phyloP scores from a whole-genome alignment of 2,888 invertebrate species.

The Nemapogon koenigi region DNA sequence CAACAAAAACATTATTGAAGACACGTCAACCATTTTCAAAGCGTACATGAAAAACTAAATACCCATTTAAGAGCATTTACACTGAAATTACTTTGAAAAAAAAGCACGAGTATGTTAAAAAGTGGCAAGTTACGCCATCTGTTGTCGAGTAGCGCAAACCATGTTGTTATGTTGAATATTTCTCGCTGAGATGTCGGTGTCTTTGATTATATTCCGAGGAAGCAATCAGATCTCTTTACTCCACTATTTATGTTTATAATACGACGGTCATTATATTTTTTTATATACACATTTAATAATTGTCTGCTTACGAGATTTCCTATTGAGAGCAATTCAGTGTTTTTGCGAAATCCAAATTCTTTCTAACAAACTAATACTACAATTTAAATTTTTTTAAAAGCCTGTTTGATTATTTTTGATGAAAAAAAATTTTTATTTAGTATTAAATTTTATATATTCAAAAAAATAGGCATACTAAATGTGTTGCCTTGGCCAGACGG shows the following conservation, averaged over 20 bases:
- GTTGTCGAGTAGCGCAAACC: slow-evolving; percentile 41
- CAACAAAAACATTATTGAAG: too few species aligned
- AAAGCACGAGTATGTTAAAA: slow-evolving; percentile 1
- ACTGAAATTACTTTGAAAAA: slow-evolving; percentile 35
- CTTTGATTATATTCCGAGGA: slow-evolving; percentile 60
- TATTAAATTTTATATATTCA: too few species aligned
- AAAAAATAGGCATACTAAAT: too few species aligned
- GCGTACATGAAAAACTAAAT: slow-evolving; percentile 56
- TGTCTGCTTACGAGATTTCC: too few species aligned
- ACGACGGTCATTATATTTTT: slow-evolving; percentile 58
- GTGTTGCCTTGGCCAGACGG: too few species aligned
- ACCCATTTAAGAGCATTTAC: slow-evolving; percentile 55
- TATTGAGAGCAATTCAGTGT: too few species aligned
- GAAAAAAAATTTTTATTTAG: too few species aligned
- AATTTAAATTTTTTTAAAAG: too few species aligned
- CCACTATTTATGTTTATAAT: slow-evolving; percentile 64
- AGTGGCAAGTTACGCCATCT: slow-evolving; percentile 43
- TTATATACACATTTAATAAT: slow-evolving; percentile 50
- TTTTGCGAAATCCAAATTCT: too few species aligned
- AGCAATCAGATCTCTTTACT: slow-evolving; percentile 61
- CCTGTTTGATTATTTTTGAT: too few species aligned
- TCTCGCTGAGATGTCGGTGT: slow-evolving; percentile 40
- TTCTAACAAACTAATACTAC: too few species aligned
- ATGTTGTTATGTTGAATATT: slow-evolving; percentile 46
- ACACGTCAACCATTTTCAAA: slow-evolving; percentile 54